phyloP scores from a whole-genome alignment of 1,140 invertebrate genomes.

The Drosophila ohnishii region DNA sequence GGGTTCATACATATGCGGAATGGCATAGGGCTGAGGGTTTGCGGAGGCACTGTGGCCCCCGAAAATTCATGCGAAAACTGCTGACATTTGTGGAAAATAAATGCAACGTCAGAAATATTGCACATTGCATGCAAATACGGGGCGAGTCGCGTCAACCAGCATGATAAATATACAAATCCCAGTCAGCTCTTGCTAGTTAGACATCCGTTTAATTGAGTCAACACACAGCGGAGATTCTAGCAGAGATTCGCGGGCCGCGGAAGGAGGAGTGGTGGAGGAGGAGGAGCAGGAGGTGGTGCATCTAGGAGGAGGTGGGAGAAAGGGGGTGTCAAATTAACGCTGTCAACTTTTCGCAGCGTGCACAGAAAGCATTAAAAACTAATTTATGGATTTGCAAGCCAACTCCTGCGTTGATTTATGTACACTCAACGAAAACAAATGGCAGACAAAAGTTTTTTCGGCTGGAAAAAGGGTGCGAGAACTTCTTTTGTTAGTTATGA shows the following conservation, averaged over 20 bases:
- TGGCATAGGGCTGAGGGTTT: background rate
- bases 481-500: background rate
- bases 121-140: constrained; percentile 71
- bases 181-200: constrained; percentile 54
- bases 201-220: constrained; percentile 76
- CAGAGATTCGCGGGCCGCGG: background rate
- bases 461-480: background rate
- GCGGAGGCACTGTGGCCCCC: background rate
- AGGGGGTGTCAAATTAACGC: constrained; percentile 65
- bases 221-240: constrained; percentile 42
- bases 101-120: constrained; percentile 74
- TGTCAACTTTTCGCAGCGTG: constrained; percentile 47
- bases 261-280: background rate
- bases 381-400: constrained; percentile 78
- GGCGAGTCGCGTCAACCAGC: constrained; percentile 37
- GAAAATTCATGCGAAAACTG: constrained; percentile 75
- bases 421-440: constrained; percentile 29
- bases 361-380: constrained; percentile 72
- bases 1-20: constrained; percentile 5
- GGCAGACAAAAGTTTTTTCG: background rate
- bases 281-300: background rate
- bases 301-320: background rate
- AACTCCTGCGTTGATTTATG: constrained; percentile 72
- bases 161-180: constrained; percentile 74
- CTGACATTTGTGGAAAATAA: constrained; percentile 75